phyloP scores from a whole-genome alignment of 2,797 vertebrate genomes.

The Monodelphis domestica region DNA sequence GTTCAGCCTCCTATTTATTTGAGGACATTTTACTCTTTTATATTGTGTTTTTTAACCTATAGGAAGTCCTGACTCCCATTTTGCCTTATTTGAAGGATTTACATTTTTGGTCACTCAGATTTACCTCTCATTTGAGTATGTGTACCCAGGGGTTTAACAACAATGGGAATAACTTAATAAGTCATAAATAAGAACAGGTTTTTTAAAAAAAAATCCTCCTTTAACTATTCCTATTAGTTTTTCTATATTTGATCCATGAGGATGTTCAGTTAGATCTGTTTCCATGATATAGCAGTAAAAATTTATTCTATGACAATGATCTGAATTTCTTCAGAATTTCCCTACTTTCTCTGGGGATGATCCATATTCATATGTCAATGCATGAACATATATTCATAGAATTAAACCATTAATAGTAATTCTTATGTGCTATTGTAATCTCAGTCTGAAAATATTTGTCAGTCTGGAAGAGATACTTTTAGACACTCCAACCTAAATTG shows the following conservation, averaged over 20 bases:
- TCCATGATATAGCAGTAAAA: conserved; percentile 73
- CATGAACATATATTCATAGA: conserved; percentile 21
- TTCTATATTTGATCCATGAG: conserved; percentile 41
- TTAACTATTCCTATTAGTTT: conserved; percentile 35
- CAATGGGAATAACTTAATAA: conserved; percentile 46
- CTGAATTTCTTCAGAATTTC: conserved; percentile 75
- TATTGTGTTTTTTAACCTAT: conserved; percentile 24
- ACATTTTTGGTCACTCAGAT: conserved; percentile 78
- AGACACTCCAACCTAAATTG: conserved; percentile 45
- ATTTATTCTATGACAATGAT: conserved; percentile 71
- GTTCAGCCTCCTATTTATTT: conserved; percentile 36
- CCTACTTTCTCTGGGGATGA: conserved; percentile 69
- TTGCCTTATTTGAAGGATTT: conserved; percentile 64
- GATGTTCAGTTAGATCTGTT: conserved; percentile 81
- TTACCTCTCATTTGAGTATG: conserved; percentile 73
- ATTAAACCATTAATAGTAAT: conserved; percentile 36
- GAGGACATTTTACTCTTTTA: neutral
- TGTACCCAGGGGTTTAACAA: conserved; percentile 1
- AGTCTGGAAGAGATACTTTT: conserved; percentile 39
- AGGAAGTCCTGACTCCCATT: neutral
- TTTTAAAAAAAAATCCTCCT: neutral
- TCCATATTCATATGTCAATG: conserved; percentile 53
- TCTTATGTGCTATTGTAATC: neutral
- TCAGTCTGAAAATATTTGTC: conserved; percentile 41
- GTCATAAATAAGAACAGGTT: conserved; percentile 43